Base-by-base conservation (phyloP, 1,140 invertebrate species). In the Gerris buenoi region DNA sequence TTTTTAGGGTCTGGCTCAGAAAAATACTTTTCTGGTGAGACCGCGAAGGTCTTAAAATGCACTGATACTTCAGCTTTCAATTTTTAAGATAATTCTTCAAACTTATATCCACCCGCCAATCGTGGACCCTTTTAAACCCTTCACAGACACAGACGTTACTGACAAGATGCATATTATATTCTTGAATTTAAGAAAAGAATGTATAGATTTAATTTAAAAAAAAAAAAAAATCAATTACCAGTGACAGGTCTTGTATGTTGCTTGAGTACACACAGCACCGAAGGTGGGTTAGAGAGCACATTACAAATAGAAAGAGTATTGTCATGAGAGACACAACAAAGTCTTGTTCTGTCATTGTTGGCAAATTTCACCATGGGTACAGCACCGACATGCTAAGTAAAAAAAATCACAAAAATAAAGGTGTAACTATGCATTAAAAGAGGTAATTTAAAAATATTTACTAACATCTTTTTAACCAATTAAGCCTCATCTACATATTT, bases 361-460 rank as follows among this genome's bases (percentile, higher is more conserved):
- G 90, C 90, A 83, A 94, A 95, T 77, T 89, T 90, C 2, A 93
- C 81, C 77, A 88, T 85, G n/a, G 85, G 87, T 18, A 93, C 88
- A 74, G 88, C 82, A 57, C 83, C 82, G 65, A 81, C 84, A 74
- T 93, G 91, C 80, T 88, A 78, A 69, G 75, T 83, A 78, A 76
- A 23, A 15, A 13, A 59, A 61, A 5, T 13, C 28, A n/a, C 46
- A 57, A n/a, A 33, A n/a, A 65, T 46, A n/a, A n/a, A n/a, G n/a
- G n/a, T n/a, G n/a, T n/a, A n/a, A n/a, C n/a, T n/a, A n/a, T n/a
- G n/a, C n/a, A n/a, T n/a, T n/a, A n/a, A n/a, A n/a, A n/a, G n/a
- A n/a, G n/a, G n/a, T 13, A 56, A 56, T 13, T 56, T 13, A 56
- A 10, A 56, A n/a, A 10, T 56, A 56, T 13, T 13, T 13, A 56